Percentiles rank a stretch among this genome's conserved stretches.
phyloP scores from a whole-genome alignment of 2,888 invertebrate species.

The Sarcophaga rosellei region DNA sequence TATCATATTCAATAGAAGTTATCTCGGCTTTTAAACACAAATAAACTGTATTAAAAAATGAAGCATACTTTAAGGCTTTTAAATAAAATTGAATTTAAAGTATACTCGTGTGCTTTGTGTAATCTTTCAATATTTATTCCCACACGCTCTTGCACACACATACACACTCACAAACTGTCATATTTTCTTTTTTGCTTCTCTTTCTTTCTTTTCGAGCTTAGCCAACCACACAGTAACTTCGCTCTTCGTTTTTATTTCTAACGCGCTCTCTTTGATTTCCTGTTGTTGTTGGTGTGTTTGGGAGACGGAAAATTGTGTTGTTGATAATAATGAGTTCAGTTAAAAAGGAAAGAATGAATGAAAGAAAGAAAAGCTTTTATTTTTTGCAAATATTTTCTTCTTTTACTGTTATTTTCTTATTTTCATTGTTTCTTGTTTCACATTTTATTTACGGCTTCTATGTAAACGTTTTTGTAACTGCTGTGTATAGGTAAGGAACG shows the following conservation, averaged over 20 bases:
- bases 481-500: too few species aligned
- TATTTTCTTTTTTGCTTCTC: neutral
- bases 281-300: neutral
- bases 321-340: neutral
- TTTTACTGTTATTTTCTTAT: neutral
- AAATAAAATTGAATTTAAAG: constrained; percentile 7
- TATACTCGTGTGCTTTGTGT: neutral
- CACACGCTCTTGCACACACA: too few species aligned
- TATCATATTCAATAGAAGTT: neutral
- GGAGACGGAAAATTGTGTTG: neutral
- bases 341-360: too few species aligned
- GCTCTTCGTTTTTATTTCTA: neutral
- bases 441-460: constrained; percentile 3
- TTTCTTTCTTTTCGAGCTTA: neutral
- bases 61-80: constrained; percentile 30
- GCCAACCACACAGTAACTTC: neutral
- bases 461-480: too few species aligned
- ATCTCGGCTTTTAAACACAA: neutral
- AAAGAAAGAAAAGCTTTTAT: constrained; percentile 39
- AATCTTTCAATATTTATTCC: neutral
- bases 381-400: neutral
- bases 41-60: neutral
- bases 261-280: neutral
- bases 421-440: constrained; percentile 35
- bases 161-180: neutral